Evolutionary conservation across 2,888 invertebrate genomes (phyloP).

Genomic region (Troilus luridus): DNA sequence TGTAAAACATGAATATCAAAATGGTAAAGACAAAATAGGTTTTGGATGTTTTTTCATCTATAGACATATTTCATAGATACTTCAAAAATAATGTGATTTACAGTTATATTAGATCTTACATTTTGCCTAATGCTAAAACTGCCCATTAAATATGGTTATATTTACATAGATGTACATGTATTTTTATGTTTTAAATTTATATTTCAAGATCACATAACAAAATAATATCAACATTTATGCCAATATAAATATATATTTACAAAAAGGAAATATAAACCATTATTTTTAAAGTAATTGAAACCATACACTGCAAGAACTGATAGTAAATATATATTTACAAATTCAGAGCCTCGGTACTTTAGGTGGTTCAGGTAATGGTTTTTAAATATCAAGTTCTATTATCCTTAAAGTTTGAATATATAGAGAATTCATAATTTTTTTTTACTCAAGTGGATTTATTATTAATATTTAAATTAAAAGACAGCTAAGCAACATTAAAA

Average conservation of each 20-base stretch:
- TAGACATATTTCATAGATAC: background rate
- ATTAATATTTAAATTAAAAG: background rate
- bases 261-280: background rate
- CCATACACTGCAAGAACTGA: background rate
- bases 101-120: background rate
- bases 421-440: background rate
- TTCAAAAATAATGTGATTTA: background rate
- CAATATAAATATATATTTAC: background rate
- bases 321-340: background rate
- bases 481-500: background rate
- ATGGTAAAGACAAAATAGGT: background rate
- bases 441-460: background rate
- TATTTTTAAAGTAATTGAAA: background rate
- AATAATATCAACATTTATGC: conserved; percentile 26
- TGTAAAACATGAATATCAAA: background rate
- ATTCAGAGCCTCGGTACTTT: background rate
- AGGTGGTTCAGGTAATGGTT: background rate
- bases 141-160: background rate
- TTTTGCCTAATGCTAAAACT: background rate
- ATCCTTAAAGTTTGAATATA: background rate
- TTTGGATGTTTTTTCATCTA: background rate
- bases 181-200: background rate
- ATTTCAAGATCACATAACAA: background rate
- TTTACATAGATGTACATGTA: background rate
- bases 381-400: background rate